phyloP scores from a whole-genome alignment of 2,797 vertebrate genomes.

The Paguma larvata region DNA sequence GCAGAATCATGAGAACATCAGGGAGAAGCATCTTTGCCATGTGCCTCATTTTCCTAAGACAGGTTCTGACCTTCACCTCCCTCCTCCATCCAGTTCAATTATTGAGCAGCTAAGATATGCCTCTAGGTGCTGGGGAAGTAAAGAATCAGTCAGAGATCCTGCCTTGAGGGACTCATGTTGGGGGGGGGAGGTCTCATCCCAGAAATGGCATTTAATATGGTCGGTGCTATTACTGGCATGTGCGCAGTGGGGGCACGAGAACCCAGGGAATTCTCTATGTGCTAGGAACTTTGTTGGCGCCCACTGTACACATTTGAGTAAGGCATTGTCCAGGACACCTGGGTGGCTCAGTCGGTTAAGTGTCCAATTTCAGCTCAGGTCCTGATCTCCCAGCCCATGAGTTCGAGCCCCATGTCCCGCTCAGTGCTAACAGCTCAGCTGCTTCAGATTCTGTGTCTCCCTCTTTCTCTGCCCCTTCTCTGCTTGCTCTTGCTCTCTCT shows the following conservation, averaged over 20 bases:
- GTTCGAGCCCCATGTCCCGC: too few relatives aligned
- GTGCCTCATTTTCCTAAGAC: too few relatives aligned
- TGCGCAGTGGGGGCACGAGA: accelerated
- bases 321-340: accelerated
- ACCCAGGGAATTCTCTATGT: accelerated
- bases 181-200: too few relatives aligned
- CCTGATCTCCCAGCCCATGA: too few relatives aligned
- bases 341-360: too few relatives aligned
- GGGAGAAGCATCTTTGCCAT: not conserved
- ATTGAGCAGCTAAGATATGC: not conserved
- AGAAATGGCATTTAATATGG: accelerated
- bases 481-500: too few relatives aligned
- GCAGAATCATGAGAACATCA: accelerated
- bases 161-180: not conserved
- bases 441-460: too few relatives aligned
- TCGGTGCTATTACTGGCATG: accelerated
- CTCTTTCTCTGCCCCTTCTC: too few relatives aligned
- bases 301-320: accelerated
- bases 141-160: not conserved
- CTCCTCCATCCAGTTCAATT: accelerated
- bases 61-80: accelerated
- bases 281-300: too few relatives aligned
- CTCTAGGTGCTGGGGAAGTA: not conserved
- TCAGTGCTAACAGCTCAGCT: too few relatives aligned
- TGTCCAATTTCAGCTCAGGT: too few relatives aligned